phyloP scores from a whole-genome alignment of 2,888 invertebrate genomes.

The Cataglyphis altisquamis region DNA sequence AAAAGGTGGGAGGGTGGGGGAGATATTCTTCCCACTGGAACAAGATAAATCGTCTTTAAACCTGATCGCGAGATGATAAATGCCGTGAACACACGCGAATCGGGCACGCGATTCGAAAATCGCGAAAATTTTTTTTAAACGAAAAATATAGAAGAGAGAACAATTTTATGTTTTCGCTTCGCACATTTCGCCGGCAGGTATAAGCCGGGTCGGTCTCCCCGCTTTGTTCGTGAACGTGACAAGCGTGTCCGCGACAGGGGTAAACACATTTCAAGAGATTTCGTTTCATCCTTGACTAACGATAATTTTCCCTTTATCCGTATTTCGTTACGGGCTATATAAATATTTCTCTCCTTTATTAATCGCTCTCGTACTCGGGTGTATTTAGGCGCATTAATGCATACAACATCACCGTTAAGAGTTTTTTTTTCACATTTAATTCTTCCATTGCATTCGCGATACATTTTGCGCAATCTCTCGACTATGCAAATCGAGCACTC shows the following conservation, averaged over 20 bases:
- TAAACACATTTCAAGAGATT: slow-evolving; percentile 17
- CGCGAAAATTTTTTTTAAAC: background rate
- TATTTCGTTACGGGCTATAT: background rate
- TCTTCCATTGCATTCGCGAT: background rate
- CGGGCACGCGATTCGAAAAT: background rate
- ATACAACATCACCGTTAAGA: background rate
- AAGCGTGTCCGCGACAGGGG: background rate
- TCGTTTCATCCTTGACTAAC: background rate
- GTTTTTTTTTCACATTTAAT: slow-evolving; percentile 19
- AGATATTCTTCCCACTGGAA: background rate
- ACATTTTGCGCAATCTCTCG: slow-evolving; percentile 2
- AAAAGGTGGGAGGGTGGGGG: background rate
- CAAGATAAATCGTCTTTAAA: background rate
- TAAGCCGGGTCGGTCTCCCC: background rate
- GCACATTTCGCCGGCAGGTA: slow-evolving; percentile 4
- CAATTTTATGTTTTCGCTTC: background rate
- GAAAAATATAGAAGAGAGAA: background rate
- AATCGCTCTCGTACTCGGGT: background rate
- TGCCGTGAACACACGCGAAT: background rate
- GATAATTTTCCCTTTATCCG: background rate
- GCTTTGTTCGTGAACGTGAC: slow-evolving; percentile 4
- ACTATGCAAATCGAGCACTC: slow-evolving; percentile 22
- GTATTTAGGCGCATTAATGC: slow-evolving; percentile 37
- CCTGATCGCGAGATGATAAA: background rate
- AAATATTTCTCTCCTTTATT: slow-evolving; percentile 32